phyloP scores from a whole-genome alignment of 1,140 invertebrate genomes.

The Zophobas atratus region DNA sequence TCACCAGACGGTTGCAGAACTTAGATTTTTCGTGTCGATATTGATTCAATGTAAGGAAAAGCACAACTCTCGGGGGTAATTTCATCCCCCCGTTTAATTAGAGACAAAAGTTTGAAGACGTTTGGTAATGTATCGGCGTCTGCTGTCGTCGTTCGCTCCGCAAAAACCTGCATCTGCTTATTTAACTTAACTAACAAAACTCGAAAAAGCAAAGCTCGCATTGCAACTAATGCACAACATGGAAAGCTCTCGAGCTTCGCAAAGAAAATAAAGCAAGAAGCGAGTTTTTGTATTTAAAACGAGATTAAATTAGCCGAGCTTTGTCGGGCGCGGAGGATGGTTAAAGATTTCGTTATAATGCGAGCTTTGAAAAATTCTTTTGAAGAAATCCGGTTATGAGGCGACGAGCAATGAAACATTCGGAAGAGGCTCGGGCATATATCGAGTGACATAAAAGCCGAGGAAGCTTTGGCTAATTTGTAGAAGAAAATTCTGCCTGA shows the following conservation, averaged over 20 bases:
- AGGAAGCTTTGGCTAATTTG: too few species aligned
- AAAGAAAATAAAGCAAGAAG: background rate
- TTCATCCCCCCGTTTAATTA: background rate
- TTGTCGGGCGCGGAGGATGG: too few species aligned
- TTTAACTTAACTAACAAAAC: background rate
- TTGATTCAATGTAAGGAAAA: background rate
- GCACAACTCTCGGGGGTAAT: background rate
- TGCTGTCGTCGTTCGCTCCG: background rate
- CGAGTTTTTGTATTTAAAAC: background rate
- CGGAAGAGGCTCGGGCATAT: too few species aligned
- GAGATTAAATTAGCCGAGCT: background rate
- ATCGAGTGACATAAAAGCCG: too few species aligned
- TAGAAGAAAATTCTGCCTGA: too few species aligned
- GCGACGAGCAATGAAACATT: background rate
- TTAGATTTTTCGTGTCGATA: background rate
- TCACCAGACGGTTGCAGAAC: too few species aligned
- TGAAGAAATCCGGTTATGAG: slow-evolving; percentile 26
- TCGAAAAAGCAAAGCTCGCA: background rate
- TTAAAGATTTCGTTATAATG: too few species aligned
- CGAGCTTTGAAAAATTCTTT: background rate
- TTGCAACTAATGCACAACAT: background rate
- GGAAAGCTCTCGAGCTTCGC: too few species aligned
- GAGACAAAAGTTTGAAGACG: background rate
- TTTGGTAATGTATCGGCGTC: background rate
- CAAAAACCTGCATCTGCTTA: background rate